These are phyloP conservation scores for Siniperca scherzeri DNA, from an alignment of 2,797 vertebrate species.

Conservation along the genomic window DNA sequence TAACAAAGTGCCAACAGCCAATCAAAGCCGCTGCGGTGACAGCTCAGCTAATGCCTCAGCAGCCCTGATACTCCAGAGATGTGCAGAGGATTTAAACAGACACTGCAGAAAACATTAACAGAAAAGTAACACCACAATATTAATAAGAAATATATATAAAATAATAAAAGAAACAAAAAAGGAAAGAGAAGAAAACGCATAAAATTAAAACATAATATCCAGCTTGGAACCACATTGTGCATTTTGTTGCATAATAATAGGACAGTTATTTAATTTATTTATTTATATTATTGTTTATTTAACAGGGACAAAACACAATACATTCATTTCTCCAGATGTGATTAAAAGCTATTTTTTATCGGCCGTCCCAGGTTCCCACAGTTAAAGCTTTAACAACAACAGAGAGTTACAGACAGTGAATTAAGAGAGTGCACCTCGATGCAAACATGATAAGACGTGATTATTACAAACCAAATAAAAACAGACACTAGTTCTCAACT, in stretches of 20 bases:
- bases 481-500: neutral
- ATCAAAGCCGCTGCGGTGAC: constrained; percentile 55
- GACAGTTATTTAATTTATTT: neutral
- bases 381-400: neutral
- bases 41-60: constrained; percentile 31
- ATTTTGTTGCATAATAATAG: neutral
- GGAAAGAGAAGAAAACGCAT: neutral
- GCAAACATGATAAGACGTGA: no score
- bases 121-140: neutral
- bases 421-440: neutral
- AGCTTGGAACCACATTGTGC: neutral
- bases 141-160: no score
- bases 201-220: neutral
- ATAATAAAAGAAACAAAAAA: neutral
- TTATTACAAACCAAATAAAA: neutral
- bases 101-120: neutral
- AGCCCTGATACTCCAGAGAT: constrained; percentile 25
- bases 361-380: no score
- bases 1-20: constrained; percentile 64
- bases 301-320: neutral
- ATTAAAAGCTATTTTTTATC: neutral
- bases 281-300: neutral
- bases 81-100: neutral
- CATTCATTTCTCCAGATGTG: neutral
- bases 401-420: neutral